Evolutionary conservation across 2,797 vertebrate species (phyloP), one percentile per base, ranked within the genome.

Genomic region (Pteropus rufus): DNA sequence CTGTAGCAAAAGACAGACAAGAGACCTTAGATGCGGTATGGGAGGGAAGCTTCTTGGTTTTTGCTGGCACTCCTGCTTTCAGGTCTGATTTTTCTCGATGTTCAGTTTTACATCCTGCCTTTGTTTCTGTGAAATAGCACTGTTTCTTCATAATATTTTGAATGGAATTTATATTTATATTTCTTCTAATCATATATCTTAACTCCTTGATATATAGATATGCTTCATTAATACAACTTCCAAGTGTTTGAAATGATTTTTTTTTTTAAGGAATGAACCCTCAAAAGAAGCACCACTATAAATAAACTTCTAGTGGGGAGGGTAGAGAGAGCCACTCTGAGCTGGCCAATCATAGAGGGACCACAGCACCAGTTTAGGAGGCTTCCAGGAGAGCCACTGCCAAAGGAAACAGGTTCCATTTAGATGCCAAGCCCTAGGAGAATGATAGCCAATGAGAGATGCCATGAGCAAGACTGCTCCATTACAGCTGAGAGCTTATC

Each of bases 111-210:
- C 4, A 15, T 29, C 39, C 49, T 77, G 29, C 39, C 39, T 67
- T 64, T 44, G 6, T 56, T 73, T 90, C 49, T 56, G 4, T 67
- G 41, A 80, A 83, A 49, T 60, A 73, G 15, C 9, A 24, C 4
- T 89, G 5, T 62, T 79, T 94, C 77, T 89, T 92, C 7, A n/a
- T 46, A 44, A 44, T 26, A 69, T 36, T 83, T 58, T 49, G 29
- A 85, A 18, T 77, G 44, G 29, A 90, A 87, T 76, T 49, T 49
- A 46, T 52, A 87, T 76, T 49, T 49, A 46, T 52, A 54, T 60
- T 91, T 94, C 77, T 81, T 86, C 52, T 90, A 85, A 73, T 56
- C 19, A 77, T 9, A 7, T 73, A 67, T 6, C 26, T 76, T 29
- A 84, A 67, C 83, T 89, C 36, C 64, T 91, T 95, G 58, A 75